Evolutionary conservation across 2,888 invertebrate species (phyloP).

Genomic region (Cephus spinipes): DNA sequence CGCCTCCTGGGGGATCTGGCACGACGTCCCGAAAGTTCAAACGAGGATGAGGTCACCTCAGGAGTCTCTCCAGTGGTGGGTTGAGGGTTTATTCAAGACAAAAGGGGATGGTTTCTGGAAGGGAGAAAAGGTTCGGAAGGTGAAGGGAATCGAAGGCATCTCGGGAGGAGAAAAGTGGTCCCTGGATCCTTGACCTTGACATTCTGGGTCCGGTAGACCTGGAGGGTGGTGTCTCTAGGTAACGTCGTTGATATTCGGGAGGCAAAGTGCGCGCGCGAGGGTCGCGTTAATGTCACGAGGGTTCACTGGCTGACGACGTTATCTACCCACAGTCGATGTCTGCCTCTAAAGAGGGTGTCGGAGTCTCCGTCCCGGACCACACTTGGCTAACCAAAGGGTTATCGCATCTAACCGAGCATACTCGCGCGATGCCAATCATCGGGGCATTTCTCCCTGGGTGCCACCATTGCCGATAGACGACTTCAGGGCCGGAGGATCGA

Average conservation of each 20-base stretch:
- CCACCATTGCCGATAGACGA: neutral
- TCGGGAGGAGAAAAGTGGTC: neutral
- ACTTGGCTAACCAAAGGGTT: conserved; percentile 29
- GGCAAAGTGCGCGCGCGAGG: conserved; percentile 44
- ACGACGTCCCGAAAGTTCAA: neutral
- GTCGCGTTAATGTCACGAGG: conserved; percentile 53
- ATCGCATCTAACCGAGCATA: conserved; percentile 15
- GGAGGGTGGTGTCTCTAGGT: conserved; percentile 32
- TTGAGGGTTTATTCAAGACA: neutral
- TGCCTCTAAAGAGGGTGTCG: conserved; percentile 25
- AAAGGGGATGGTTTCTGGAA: neutral
- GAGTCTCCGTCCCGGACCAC: conserved; percentile 18
- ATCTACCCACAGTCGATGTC: conserved; percentile 46
- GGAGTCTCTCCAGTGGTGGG: neutral
- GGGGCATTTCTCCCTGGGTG: neutral
- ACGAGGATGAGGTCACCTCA: neutral
- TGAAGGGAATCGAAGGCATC: neutral
- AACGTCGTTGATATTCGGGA: conserved; percentile 57
- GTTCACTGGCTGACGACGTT: conserved; percentile 46
- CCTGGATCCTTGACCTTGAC: conserved; percentile 29
- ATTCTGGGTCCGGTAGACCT: conserved; percentile 36
- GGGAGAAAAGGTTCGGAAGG: neutral
- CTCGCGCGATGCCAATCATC: neutral
- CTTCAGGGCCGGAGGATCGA: neutral
- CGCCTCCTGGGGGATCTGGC: neutral